Percentiles rank a stretch among this genome's conserved stretches.
These are phyloP conservation scores for Cromileptes altivelis DNA, from an alignment of 2,113 vertebrate genomes.

Conservation along the genomic window DNA sequence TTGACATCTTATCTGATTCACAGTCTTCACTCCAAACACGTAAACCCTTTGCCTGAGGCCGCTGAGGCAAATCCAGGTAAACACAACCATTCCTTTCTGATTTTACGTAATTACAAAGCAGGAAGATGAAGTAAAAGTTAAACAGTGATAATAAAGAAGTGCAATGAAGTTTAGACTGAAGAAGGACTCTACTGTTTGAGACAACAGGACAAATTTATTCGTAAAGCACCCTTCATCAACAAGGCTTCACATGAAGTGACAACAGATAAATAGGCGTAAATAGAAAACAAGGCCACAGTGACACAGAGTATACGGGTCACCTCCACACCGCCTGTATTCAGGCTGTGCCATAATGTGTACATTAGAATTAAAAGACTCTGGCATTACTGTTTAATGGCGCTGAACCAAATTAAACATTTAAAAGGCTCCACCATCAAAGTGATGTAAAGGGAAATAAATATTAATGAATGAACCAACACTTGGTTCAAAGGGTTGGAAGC, in stretches of 20 bases:
- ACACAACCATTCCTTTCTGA: background rate
- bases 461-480: conserved; percentile 73
- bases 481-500: conserved; percentile 69
- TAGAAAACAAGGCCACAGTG: conserved; percentile 16
- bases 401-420: conserved; percentile 81
- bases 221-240: background rate
- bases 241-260: background rate
- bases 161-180: background rate
- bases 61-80: conserved; percentile 9
- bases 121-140: background rate
- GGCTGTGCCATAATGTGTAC: conserved; percentile 67
- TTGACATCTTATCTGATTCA: background rate
- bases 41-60: background rate
- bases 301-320: conserved; percentile 43
- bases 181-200: background rate
- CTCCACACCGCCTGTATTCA: conserved; percentile 28
- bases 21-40: background rate
- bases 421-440: conserved; percentile 72
- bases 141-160: background rate
- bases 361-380: conserved; percentile 69
- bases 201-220: background rate
- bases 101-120: background rate
- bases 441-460: conserved; percentile 76
- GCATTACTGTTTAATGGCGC: conserved; percentile 78
- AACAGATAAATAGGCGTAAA: conserved; percentile 16